phyloP scores from a whole-genome alignment of 2,113 vertebrate genomes.

The Sprattus sprattus region DNA sequence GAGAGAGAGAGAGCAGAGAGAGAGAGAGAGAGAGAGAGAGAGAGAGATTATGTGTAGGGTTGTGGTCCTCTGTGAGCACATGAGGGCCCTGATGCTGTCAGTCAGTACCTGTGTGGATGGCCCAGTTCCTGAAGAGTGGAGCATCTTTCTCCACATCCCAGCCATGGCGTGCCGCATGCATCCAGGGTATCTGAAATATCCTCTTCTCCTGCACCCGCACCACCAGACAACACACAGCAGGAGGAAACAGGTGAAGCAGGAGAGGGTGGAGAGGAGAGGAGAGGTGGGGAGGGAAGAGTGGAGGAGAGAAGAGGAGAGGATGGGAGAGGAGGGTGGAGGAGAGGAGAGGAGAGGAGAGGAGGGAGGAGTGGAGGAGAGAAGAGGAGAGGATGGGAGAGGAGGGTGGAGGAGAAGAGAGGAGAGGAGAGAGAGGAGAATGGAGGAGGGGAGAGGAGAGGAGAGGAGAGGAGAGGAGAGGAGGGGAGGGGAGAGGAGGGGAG shows the following conservation, averaged over 20 bases:
- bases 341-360: too few species aligned
- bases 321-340: too few species aligned
- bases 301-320: too few species aligned
- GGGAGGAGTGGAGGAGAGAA: too few species aligned
- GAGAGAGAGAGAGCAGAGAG: neutral
- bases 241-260: neutral
- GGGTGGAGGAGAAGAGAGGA: too few species aligned
- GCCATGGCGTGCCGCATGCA: slow-evolving; percentile 85
- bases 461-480: too few species aligned
- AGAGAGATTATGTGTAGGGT: neutral
- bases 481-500: too few species aligned
- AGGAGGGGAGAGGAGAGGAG: too few species aligned
- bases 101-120: slow-evolving; percentile 82
- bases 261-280: neutral
- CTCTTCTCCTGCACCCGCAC: slow-evolving; percentile 78
- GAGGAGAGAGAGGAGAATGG: too few species aligned
- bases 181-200: slow-evolving; percentile 91
- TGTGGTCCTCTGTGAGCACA: neutral
- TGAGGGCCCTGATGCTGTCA: neutral
- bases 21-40: neutral
- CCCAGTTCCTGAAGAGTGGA: slow-evolving; percentile 87
- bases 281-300: too few species aligned
- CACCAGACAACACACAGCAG: slow-evolving; percentile 4
- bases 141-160: slow-evolving; percentile 91
- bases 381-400: too few species aligned